phyloP scores from a whole-genome alignment of 1,140 invertebrate species.

The Leptestheria dahalacensis region DNA sequence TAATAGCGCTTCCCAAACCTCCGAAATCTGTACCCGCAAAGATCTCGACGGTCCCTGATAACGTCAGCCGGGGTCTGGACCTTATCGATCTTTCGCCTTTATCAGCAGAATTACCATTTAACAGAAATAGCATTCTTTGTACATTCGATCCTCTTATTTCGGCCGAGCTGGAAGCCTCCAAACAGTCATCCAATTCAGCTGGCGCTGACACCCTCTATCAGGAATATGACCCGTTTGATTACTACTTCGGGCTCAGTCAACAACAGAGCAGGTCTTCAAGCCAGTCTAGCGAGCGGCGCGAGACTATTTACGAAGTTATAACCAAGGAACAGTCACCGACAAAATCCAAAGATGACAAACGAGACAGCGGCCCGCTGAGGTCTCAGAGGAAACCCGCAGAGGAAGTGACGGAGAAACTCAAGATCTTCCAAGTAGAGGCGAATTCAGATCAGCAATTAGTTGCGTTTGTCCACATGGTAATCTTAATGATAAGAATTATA shows the following conservation, averaged over 20 bases:
- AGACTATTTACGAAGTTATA: slow-evolving; percentile 43
- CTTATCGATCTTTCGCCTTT: slow-evolving; percentile 37
- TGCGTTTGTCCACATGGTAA: background rate
- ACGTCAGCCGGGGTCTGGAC: slow-evolving; percentile 25
- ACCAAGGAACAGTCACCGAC: slow-evolving; percentile 41
- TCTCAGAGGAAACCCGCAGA: background rate
- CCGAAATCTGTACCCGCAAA: background rate
- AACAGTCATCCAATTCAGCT: background rate
- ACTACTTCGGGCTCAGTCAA: slow-evolving; percentile 39
- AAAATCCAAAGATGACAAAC: slow-evolving; percentile 26
- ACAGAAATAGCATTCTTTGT: slow-evolving; percentile 51
- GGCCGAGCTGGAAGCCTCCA: slow-evolving; percentile 24
- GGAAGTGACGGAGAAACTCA: background rate
- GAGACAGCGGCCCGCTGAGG: background rate
- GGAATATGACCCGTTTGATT: slow-evolving; percentile 72
- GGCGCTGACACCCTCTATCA: slow-evolving; percentile 47
- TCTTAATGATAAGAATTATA: background rate
- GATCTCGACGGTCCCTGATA: background rate
- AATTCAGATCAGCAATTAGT: background rate
- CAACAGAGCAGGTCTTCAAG: slow-evolving; percentile 19
- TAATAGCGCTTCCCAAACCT: background rate
- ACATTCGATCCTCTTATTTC: slow-evolving; percentile 64
- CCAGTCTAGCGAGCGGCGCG: slow-evolving; percentile 28
- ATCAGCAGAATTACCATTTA: slow-evolving; percentile 36
- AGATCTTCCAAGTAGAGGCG: background rate